These are phyloP conservation scores for Melipona bicolor DNA, from an alignment of 2,888 invertebrate genomes.

Conservation along the genomic window DNA sequence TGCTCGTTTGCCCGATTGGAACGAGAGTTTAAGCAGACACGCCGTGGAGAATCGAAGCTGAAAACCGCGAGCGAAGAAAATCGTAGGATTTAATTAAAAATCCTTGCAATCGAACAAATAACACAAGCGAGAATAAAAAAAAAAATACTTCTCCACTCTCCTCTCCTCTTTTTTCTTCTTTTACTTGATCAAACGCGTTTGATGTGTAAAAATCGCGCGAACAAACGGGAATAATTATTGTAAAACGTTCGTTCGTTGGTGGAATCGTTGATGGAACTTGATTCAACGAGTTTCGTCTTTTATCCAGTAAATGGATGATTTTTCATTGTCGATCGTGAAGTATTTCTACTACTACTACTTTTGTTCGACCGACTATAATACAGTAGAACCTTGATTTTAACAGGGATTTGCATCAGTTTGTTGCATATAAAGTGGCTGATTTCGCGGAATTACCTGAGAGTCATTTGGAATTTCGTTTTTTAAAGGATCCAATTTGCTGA, in stretches of 20 bases:
- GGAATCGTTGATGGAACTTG: neutral
- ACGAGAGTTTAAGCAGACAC: neutral
- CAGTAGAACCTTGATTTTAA: neutral
- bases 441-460: too few relatives aligned
- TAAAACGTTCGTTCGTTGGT: neutral
- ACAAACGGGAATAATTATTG: neutral
- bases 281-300: neutral
- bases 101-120: neutral
- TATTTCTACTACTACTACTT: neutral
- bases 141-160: neutral
- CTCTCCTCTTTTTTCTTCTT: neutral
- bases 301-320: neutral
- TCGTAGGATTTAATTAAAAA: conserved; percentile 20
- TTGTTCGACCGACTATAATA: neutral
- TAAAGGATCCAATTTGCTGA: too few relatives aligned
- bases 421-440: too few relatives aligned
- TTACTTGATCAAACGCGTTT: neutral
- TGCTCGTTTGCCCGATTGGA: conserved; percentile 12
- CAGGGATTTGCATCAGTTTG: neutral
- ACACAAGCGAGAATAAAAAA: neutral
- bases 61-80: neutral
- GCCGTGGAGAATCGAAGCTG: neutral
- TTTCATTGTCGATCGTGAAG: neutral
- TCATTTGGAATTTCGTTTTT: too few relatives aligned
- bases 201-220: neutral